Percentiles rank a stretch among this genome's conserved stretches.
phyloP scores from a whole-genome alignment of 2,113 vertebrate genomes.

The Heloderma charlesbogerti region DNA sequence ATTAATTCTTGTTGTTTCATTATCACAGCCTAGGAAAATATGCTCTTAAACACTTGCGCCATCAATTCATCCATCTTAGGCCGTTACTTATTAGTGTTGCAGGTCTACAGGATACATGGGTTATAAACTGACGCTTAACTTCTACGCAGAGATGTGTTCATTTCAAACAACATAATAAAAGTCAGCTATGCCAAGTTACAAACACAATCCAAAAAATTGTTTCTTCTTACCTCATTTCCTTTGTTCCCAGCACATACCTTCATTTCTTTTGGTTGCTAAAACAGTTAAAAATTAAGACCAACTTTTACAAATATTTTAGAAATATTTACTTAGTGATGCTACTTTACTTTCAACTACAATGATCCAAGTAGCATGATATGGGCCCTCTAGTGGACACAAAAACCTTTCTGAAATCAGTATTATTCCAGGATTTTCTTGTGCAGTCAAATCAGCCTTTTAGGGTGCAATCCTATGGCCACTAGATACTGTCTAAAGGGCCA shows the following conservation, averaged over 20 bases:
- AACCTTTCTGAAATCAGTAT: neutral
- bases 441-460: neutral
- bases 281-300: constrained; percentile 61
- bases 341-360: neutral
- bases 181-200: neutral
- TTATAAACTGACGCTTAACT: neutral
- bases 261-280: constrained; percentile 95
- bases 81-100: no score
- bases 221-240: constrained; percentile 89
- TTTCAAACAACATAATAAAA: neutral
- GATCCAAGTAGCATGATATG: neutral
- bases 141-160: neutral
- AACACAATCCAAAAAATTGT: accelerated
- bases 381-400: neutral
- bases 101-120: neutral
- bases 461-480: no score
- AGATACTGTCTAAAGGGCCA: no score
- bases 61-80: neutral
- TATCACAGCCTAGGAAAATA: neutral
- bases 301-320: constrained; percentile 47
- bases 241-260: constrained; percentile 90
- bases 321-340: neutral
- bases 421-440: neutral
- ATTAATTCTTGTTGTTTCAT: neutral
- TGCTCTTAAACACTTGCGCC: neutral